These are phyloP conservation scores for Helobdella robusta DNA, from an alignment of 2,888 invertebrate species.

Conservation along the genomic window DNA sequence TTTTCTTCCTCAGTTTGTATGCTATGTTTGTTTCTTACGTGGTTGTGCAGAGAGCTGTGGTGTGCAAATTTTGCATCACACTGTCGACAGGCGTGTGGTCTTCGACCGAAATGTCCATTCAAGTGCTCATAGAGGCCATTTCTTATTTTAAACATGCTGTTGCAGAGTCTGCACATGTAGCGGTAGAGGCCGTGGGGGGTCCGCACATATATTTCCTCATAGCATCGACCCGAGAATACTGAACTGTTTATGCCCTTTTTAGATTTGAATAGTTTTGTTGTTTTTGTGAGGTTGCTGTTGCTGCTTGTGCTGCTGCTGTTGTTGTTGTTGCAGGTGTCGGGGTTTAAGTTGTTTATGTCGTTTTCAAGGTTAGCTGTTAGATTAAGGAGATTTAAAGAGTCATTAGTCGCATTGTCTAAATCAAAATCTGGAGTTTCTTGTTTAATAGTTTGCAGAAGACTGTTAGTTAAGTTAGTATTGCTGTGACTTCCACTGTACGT, in stretches of 20 bases:
- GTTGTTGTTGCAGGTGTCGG: neutral
- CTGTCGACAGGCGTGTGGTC: constrained; percentile 29
- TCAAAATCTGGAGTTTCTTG: constrained; percentile 18
- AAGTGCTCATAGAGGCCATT: constrained; percentile 33
- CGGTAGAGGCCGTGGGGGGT: constrained; percentile 29
- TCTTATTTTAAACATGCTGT: constrained; percentile 30
- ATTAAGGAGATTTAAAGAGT: constrained; percentile 1
- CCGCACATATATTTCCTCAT: constrained; percentile 28
- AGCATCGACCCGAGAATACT: constrained; percentile 18
- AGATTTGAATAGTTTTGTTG: neutral
- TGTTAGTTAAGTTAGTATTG: neutral
- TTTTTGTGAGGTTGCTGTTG: neutral
- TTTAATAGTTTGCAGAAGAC: neutral
- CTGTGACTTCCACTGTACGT: neutral
- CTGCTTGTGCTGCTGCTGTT: neutral
- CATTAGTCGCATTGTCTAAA: constrained; percentile 1
- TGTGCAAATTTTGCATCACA: constrained; percentile 32
- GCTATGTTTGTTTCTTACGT: constrained; percentile 31
- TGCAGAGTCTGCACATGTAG: constrained; percentile 30
- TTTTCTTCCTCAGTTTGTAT: constrained; percentile 28
- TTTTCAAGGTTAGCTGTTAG: neutral
- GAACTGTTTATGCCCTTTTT: neutral
- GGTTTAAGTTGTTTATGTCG: neutral
- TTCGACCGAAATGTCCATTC: constrained; percentile 31
- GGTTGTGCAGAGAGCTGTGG: constrained; percentile 32